Percentiles rank a stretch among this genome's conserved stretches.
These are phyloP conservation scores for Branchinecta lindahli DNA, from an alignment of 1,140 invertebrate species.

Conservation along the genomic window DNA sequence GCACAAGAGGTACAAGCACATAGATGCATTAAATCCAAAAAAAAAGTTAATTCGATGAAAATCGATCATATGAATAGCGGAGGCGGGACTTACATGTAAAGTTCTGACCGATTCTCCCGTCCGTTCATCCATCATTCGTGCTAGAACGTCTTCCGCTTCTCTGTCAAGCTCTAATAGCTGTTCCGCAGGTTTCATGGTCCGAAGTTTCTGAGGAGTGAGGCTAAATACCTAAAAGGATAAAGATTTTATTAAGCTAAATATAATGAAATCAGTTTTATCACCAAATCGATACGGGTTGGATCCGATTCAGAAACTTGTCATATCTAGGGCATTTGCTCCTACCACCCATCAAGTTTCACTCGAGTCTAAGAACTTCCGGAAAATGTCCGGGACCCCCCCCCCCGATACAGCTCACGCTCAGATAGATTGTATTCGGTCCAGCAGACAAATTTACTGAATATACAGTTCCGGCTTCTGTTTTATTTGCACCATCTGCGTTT, in stretches of 20 bases:
- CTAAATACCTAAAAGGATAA: slow-evolving; percentile 46
- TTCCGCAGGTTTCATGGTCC: slow-evolving; percentile 68
- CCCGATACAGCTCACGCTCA: no score
- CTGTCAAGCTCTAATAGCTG: slow-evolving; percentile 74
- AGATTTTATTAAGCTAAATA: neutral
- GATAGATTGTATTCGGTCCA: no score
- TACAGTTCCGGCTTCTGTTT: no score
- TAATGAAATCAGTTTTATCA: neutral
- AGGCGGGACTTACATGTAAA: slow-evolving; percentile 35
- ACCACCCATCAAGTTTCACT: no score
- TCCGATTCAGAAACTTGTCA: neutral
- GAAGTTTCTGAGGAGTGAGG: slow-evolving; percentile 66
- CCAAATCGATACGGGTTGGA: no score
- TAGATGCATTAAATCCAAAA: neutral
- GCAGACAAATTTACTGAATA: no score
- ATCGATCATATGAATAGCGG: no score
- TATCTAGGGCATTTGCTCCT: no score
- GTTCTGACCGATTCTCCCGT: slow-evolving; percentile 57
- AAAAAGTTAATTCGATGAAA: neutral
- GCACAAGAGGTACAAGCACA: no score
- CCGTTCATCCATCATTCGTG: slow-evolving; percentile 88
- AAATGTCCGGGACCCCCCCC: no score
- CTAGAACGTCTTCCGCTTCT: slow-evolving; percentile 81
- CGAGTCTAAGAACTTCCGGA: no score
- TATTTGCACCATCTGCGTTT: no score